phyloP scores from a whole-genome alignment of 2,113 vertebrate genomes.

The Etheostoma cragini region DNA sequence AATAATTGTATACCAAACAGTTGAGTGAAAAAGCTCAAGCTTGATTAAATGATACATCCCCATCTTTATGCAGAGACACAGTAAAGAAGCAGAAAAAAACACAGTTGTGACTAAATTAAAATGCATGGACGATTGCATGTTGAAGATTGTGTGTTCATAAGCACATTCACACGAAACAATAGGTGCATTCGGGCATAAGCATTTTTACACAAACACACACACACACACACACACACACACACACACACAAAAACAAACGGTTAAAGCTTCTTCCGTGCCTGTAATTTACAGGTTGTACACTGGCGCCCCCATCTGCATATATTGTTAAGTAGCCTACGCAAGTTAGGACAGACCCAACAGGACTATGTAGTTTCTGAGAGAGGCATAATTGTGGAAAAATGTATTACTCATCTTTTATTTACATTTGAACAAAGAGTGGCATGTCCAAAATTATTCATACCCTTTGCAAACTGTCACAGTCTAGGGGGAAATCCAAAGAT shows the following conservation, averaged over 20 bases:
- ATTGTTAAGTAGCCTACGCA: constrained; percentile 18
- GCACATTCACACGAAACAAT: constrained; percentile 22
- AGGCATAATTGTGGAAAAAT: too few species aligned
- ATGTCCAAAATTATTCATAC: too few species aligned
- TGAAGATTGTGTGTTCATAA: neutral
- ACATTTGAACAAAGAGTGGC: too few species aligned
- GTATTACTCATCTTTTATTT: too few species aligned
- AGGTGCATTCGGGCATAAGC: constrained; percentile 22
- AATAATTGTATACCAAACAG: constrained; percentile 28
- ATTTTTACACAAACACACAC: neutral
- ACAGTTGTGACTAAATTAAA: neutral
- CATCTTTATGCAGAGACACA: neutral
- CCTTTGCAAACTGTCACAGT: too few species aligned
- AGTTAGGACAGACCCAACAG: neutral
- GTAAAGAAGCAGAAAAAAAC: neutral
- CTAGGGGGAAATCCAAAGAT: too few species aligned
- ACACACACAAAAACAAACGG: neutral
- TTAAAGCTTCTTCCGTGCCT: neutral
- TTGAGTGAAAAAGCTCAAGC: neutral
- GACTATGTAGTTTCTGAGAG: neutral
- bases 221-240: neutral
- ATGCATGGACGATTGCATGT: neutral
- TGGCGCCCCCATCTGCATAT: constrained; percentile 42
- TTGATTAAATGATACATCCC: neutral
- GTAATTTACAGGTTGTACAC: neutral